These are phyloP conservation scores for Bolinopsis microptera DNA, from an alignment of 37 sponge, comb jelly and placozoan species.

Conservation along the genomic window DNA sequence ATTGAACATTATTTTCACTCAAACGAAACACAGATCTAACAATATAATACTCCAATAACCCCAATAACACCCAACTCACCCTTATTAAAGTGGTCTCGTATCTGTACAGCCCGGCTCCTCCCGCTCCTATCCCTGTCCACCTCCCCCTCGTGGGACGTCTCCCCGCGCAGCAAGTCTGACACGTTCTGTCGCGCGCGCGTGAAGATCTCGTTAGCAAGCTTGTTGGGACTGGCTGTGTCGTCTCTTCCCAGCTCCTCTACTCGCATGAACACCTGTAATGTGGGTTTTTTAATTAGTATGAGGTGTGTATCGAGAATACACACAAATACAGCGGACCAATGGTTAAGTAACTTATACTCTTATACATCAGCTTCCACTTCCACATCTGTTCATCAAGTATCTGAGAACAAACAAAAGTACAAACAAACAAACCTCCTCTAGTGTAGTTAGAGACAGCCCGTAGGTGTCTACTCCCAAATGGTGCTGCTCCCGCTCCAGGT, in stretches of 20 bases:
- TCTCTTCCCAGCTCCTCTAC: constrained; percentile 74
- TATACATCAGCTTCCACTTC: too few species aligned
- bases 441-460: constrained; percentile 93
- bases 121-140: neutral
- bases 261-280: constrained; percentile 80
- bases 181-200: constrained; percentile 23
- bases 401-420: neutral
- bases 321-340: too few species aligned
- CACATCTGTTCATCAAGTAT: too few species aligned
- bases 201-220: constrained; percentile 5
- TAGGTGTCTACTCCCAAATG: constrained; percentile 82
- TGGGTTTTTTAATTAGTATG: neutral
- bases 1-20: too few species aligned
- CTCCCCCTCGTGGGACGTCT: neutral
- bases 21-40: too few species aligned
- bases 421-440: constrained; percentile 74
- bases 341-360: too few species aligned
- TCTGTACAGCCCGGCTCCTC: constrained; percentile 38
- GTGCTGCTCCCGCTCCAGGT: constrained; percentile 69
- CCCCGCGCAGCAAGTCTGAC: neutral
- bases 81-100: constrained; percentile 27
- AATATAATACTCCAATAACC: too few species aligned
- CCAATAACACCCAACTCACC: too few species aligned
- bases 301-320: too few species aligned
- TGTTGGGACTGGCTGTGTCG: neutral